Percentiles rank a stretch among this genome's conserved stretches.
phyloP scores from a whole-genome alignment of 2,888 invertebrate species.

The Lasiommata megera region DNA sequence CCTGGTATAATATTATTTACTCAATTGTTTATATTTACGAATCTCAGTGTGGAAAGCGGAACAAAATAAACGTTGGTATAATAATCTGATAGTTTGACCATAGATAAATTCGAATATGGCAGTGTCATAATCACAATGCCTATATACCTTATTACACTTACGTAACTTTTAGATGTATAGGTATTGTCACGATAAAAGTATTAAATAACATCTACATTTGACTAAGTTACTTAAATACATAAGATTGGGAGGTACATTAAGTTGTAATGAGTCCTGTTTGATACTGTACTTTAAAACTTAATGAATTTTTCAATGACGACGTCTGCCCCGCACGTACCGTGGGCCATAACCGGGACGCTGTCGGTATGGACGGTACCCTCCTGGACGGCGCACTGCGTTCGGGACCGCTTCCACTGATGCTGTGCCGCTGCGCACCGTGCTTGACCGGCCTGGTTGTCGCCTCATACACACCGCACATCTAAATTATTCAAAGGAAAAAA shows the following conservation, averaged over 20 bases:
- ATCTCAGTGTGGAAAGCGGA: no score
- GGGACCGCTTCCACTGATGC: slow-evolving; percentile 59
- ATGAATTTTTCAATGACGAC: not conserved
- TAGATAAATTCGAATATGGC: not conserved
- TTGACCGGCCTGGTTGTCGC: slow-evolving; percentile 46
- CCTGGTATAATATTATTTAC: no score
- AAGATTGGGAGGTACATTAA: slow-evolving; percentile 7
- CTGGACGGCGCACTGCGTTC: slow-evolving; percentile 47
- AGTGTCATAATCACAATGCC: not conserved
- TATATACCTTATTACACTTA: not conserved
- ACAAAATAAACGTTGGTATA: no score
- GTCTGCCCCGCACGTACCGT: slow-evolving; percentile 2
- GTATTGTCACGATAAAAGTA: slow-evolving; percentile 1
- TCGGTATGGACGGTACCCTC: not conserved
- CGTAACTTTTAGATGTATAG: not conserved
- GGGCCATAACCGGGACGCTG: slow-evolving; percentile 25
- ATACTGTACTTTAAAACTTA: slow-evolving; percentile 11
- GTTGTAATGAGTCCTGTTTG: slow-evolving; percentile 10
- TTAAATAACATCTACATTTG: slow-evolving; percentile 16
- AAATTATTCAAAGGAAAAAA: slow-evolving; percentile 13
- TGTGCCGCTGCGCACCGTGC: slow-evolving; percentile 36
- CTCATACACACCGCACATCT: slow-evolving; percentile 73
- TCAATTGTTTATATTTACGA: no score
- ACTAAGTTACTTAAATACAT: slow-evolving; percentile 8
- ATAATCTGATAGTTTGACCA: no score